phyloP scores from a whole-genome alignment of 2,113 vertebrate genomes.

The Coreoperca whiteheadi region DNA sequence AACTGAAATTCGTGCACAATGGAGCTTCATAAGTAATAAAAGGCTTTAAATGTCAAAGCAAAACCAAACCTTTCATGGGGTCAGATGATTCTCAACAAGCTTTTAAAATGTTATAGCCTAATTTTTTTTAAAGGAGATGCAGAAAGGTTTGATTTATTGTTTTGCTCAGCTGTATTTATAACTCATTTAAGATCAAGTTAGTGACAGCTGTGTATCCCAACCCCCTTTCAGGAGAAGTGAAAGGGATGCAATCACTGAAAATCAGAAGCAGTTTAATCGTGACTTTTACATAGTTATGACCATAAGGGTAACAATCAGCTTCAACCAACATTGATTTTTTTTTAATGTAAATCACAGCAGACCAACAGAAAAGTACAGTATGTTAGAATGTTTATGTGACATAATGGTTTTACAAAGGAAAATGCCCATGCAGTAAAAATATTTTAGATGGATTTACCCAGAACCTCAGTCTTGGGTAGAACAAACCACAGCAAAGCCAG shows the following conservation, averaged over 20 bases:
- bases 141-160: background rate
- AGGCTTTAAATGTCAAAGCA: background rate
- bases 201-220: background rate
- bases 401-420: background rate
- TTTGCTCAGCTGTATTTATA: background rate
- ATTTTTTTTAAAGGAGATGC: background rate
- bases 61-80: background rate
- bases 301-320: background rate
- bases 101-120: background rate
- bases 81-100: background rate
- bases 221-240: background rate
- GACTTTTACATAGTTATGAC: background rate
- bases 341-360: background rate
- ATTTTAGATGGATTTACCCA: slow-evolving; percentile 5
- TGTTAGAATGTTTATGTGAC: background rate
- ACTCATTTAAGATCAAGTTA: background rate
- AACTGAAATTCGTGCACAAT: background rate
- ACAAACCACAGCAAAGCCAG: slow-evolving; percentile 44
- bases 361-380: background rate
- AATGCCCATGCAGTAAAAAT: background rate
- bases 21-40: background rate
- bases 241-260: background rate
- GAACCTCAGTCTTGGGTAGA: background rate
- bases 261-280: background rate
- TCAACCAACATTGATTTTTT: background rate